Percentiles rank a stretch among this genome's conserved stretches.
phyloP scores from a whole-genome alignment of 2,113 vertebrate species.

The Mellivora capensis region DNA sequence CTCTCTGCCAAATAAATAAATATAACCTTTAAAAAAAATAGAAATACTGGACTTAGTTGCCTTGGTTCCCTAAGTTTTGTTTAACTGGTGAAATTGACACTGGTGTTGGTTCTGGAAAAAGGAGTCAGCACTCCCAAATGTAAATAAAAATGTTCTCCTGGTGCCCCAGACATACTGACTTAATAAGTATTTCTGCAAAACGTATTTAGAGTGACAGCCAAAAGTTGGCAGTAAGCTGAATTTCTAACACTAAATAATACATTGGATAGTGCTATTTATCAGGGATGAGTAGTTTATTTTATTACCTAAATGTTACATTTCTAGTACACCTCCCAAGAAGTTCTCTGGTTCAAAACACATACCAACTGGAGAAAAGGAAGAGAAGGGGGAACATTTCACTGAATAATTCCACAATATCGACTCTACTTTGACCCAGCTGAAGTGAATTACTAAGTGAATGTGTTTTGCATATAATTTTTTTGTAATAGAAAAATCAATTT shows the following conservation, averaged over 20 bases:
- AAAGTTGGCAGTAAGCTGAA: constrained; percentile 2
- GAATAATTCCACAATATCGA: background rate
- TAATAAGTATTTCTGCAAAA: constrained; percentile 45
- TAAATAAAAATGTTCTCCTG: background rate
- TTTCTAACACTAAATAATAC: constrained; percentile 36
- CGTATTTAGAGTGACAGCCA: background rate
- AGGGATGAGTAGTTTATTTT: constrained; percentile 30
- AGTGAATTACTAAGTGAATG: constrained; percentile 56
- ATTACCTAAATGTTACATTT: constrained; percentile 30
- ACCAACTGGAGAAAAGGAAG: background rate
- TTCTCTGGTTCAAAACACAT: constrained; percentile 2
- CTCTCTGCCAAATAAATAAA: background rate
- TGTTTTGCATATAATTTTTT: constrained; percentile 66
- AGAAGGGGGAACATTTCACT: background rate
- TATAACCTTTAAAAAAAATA: background rate
- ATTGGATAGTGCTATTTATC: background rate
- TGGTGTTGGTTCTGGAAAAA: background rate
- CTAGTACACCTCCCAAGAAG: background rate
- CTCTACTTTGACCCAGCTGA: constrained; percentile 46
- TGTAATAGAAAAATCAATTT: constrained; percentile 66
- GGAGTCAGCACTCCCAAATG: background rate
- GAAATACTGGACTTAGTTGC: background rate
- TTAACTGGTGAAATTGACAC: background rate
- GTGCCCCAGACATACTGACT: background rate
- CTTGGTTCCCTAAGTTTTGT: background rate